Conservation (phyloP, 2,113 vertebrate species). For the Amazona guildingii region DNA sequence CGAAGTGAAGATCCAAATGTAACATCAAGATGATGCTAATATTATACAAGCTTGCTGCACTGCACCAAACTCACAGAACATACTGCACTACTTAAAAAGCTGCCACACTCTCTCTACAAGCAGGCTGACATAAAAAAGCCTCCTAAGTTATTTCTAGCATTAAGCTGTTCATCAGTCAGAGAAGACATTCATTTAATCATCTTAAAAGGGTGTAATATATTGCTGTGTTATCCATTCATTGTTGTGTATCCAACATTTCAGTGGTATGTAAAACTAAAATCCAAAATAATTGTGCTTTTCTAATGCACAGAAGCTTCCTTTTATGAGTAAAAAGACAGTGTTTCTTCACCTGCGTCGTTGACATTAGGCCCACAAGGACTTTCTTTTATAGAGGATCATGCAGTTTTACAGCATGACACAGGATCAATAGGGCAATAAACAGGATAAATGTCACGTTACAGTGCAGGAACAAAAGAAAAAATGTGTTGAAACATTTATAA, state of each 20-base stretch:
- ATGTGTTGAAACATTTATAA: background rate
- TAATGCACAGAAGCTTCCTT: background rate
- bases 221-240: background rate
- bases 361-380: background rate
- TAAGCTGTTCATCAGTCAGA: conserved; percentile 24
- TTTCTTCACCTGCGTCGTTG: background rate
- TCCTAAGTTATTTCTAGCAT: conserved; percentile 61
- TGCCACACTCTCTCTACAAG: conserved; percentile 48
- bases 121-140: conserved; percentile 55
- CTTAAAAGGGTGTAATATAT: conserved; percentile 4
- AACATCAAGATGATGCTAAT: conserved; percentile 77
- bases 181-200: conserved; percentile 27
- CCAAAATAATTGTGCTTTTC: background rate
- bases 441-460: background rate
- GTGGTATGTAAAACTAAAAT: background rate
- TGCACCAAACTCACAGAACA: conserved; percentile 88
- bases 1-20: conserved; percentile 71
- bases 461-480: background rate
- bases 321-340: background rate
- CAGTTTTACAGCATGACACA: background rate
- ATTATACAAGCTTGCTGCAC: conserved; percentile 91
- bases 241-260: background rate
- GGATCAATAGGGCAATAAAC: conserved; percentile 17
- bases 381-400: background rate
- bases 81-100: conserved; percentile 78